Base-by-base conservation (phyloP, 2,113 vertebrate species). In the Cranoglanis bouderius region DNA sequence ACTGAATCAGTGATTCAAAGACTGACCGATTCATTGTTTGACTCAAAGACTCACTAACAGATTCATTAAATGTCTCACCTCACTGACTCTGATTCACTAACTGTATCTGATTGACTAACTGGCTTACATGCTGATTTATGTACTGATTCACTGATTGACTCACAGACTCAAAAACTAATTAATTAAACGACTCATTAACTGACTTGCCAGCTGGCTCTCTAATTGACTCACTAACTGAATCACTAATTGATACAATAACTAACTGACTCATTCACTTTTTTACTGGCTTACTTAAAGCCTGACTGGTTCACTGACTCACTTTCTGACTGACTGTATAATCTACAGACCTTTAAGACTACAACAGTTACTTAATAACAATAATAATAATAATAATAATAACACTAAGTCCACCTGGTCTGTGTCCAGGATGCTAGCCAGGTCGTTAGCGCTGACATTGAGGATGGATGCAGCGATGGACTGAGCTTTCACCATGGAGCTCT, bases 401-500 rank as follows among this genome's bases (percentile, higher is more conserved):
- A 57, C 26, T 4, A 75, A 35, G 57, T 51, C 18, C 95, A 98
- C 97, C 95, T 96, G 96, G 89, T 96, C 97, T 67, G 96, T 94
- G 91, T 98, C 96, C 90, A 98, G 70, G 92, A 98, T 97, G 91
- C 98, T 96, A 0, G 96, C 95, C 16, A 99, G 94, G 93, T 98
- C 97, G 57, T 95, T 94, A 87, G 91, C 96, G 82, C 97, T 98
- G 95, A 99, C 96, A 90, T 99, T 97, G 93, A 98, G 96, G 90
- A 99, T 98, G 92, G 97, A 97, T 0, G 97, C 97, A 92, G 97
- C 97, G 89, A 98, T 92, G 88, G 94, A 95, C 91, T 97, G 97
- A 82, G 96, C 97, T 95, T 95, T 96, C 92, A 95, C 96, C 91
- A 98, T 94, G 75, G 96, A 97, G 90, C 95, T 94, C 94, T 94